Percentiles rank a stretch among this genome's conserved stretches.
Conservation (phyloP, 2,888 invertebrate species). For the Diarsia dahlii region DNA sequence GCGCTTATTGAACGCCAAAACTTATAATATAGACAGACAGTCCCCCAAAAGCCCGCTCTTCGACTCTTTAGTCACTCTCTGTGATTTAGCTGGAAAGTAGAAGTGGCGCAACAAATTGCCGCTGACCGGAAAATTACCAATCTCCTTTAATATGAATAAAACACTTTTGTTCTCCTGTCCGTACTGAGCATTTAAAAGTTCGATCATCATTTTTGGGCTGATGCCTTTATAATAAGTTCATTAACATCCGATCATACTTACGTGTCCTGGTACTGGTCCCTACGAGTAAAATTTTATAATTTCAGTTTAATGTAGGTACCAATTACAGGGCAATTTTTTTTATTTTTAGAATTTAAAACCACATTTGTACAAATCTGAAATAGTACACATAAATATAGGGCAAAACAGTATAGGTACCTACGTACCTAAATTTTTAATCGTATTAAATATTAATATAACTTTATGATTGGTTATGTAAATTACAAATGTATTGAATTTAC, state of each 20-base stretch:
- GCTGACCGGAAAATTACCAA: too few species aligned
- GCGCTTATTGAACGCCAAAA: background rate
- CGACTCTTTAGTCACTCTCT: too few species aligned
- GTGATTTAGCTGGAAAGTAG: background rate
- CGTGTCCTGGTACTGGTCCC: background rate
- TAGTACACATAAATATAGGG: background rate
- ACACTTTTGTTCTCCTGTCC: too few species aligned
- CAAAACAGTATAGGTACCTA: background rate
- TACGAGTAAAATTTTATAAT: background rate
- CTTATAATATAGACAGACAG: too few species aligned
- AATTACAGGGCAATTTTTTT: background rate
- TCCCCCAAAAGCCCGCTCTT: background rate
- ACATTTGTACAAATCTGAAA: background rate
- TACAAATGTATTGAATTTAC: background rate
- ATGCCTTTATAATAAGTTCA: background rate
- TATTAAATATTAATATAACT: background rate
- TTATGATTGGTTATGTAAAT: background rate
- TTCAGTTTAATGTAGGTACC: too few species aligned
- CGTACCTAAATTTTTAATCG: background rate
- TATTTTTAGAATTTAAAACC: background rate
- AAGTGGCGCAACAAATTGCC: too few species aligned
- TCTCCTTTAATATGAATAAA: too few species aligned
- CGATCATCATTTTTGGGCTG: background rate
- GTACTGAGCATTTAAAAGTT: background rate
- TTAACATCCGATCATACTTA: constrained; percentile 4